Conservation (phyloP, 2,888 invertebrate genomes). For the Stenichneumon culpator region DNA sequence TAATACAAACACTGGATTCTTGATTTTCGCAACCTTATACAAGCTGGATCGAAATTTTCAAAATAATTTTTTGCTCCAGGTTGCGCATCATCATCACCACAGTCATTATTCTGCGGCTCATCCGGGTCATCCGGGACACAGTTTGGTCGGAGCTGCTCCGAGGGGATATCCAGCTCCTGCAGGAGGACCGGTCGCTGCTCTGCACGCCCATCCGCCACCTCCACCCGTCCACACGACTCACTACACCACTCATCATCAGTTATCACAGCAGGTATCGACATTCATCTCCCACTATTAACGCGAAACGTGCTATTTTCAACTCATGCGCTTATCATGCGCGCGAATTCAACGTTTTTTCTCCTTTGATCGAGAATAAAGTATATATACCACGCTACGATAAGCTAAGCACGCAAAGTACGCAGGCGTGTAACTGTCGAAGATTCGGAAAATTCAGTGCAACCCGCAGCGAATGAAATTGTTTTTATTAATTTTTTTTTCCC, state of each 20-base stretch:
- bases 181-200: conserved; percentile 80
- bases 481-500: conserved; percentile 12
- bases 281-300: neutral
- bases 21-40: neutral
- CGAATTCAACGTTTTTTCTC: neutral
- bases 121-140: conserved; percentile 77
- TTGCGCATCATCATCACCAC: conserved; percentile 81
- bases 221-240: conserved; percentile 81
- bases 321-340: neutral
- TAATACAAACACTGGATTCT: neutral
- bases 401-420: neutral
- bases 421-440: neutral
- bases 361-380: neutral
- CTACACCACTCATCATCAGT: conserved; percentile 82
- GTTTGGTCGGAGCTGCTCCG: conserved; percentile 80
- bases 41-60: neutral
- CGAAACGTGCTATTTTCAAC: neutral
- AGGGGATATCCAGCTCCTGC: conserved; percentile 82
- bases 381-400: neutral
- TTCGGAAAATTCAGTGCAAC: neutral
- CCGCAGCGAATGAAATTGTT: neutral
- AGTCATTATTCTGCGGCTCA: conserved; percentile 80
- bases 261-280: conserved; percentile 81
- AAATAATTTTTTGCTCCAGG: conserved; percentile 66
- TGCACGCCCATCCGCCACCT: conserved; percentile 79